phyloP scores from a whole-genome alignment of 2,797 vertebrate genomes.

The Acropternis orthonyx region DNA sequence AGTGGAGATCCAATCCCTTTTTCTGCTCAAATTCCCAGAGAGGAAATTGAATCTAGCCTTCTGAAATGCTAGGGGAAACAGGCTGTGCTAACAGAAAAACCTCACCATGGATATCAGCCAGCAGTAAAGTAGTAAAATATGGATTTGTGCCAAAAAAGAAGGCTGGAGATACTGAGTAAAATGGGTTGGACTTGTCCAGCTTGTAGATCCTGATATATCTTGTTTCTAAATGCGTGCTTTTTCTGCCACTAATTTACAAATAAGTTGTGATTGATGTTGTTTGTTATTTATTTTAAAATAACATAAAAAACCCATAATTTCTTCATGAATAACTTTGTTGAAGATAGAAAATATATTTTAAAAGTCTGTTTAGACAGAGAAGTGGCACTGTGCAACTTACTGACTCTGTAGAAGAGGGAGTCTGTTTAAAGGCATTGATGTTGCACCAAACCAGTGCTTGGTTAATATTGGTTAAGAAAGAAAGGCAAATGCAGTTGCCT shows the following conservation, averaged over 20 bases:
- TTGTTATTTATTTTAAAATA: too few relatives aligned
- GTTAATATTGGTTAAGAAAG: background rate
- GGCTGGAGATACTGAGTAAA: background rate
- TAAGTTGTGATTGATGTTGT: background rate
- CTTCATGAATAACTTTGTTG: background rate
- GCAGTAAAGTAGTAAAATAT: slow-evolving; percentile 25
- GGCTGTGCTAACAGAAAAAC: slow-evolving; percentile 29
- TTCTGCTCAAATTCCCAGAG: background rate
- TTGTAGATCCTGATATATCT: background rate
- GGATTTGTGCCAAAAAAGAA: slow-evolving; percentile 12
- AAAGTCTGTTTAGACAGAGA: background rate
- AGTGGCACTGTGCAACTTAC: background rate
- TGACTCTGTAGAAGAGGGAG: background rate
- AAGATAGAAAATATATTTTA: background rate
- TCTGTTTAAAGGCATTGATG: slow-evolving; percentile 6
- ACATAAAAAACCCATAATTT: too few relatives aligned
- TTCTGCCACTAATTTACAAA: background rate
- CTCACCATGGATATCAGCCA: slow-evolving; percentile 34
- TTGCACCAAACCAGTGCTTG: slow-evolving; percentile 14
- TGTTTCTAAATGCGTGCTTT: background rate
- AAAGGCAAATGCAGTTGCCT: background rate
- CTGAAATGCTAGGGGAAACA: slow-evolving; percentile 36
- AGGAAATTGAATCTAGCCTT: slow-evolving; percentile 38
- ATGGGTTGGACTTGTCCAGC: background rate
- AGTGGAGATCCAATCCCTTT: background rate